Conservation (phyloP, 2,888 invertebrate species). For the Eudasyphora cyanicolor region DNA sequence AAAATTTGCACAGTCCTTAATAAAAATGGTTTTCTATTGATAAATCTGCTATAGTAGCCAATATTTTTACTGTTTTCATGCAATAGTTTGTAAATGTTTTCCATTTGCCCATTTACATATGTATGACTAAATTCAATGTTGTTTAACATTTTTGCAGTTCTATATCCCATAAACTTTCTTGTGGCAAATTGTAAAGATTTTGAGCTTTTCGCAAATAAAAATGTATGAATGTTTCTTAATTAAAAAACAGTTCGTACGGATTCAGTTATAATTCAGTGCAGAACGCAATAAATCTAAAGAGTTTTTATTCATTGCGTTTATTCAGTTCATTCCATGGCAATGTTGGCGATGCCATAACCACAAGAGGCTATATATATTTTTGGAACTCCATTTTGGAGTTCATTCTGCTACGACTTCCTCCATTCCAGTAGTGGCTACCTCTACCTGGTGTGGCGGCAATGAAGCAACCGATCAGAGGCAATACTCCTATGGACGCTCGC, state of each 20-base stretch:
- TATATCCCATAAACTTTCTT: slow-evolving; percentile 27
- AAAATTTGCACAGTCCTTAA: too few relatives aligned
- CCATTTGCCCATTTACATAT: too few relatives aligned
- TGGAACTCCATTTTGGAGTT: not conserved
- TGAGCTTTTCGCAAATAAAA: slow-evolving; percentile 43
- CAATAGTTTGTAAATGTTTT: too few relatives aligned
- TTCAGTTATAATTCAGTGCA: slow-evolving; percentile 65
- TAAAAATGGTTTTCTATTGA: too few relatives aligned
- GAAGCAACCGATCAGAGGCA: not conserved
- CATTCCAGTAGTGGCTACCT: not conserved
- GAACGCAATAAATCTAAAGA: slow-evolving; percentile 62
- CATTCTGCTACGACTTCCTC: not conserved
- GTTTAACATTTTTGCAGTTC: not conserved
- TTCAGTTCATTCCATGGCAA: not conserved
- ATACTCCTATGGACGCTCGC: not conserved
- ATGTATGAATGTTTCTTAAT: slow-evolving; percentile 54
- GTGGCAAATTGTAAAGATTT: slow-evolving; percentile 55
- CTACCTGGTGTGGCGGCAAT: slow-evolving; percentile 21
- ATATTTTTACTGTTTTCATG: too few relatives aligned
- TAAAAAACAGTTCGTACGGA: slow-evolving; percentile 61
- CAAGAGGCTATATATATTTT: not conserved
- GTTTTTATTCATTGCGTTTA: not conserved
- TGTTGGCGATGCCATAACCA: too few relatives aligned
- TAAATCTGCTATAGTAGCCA: too few relatives aligned
- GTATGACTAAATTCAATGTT: too few relatives aligned